phyloP scores from a whole-genome alignment of 2,113 vertebrate species.

The Aspidoscelis tigris region DNA sequence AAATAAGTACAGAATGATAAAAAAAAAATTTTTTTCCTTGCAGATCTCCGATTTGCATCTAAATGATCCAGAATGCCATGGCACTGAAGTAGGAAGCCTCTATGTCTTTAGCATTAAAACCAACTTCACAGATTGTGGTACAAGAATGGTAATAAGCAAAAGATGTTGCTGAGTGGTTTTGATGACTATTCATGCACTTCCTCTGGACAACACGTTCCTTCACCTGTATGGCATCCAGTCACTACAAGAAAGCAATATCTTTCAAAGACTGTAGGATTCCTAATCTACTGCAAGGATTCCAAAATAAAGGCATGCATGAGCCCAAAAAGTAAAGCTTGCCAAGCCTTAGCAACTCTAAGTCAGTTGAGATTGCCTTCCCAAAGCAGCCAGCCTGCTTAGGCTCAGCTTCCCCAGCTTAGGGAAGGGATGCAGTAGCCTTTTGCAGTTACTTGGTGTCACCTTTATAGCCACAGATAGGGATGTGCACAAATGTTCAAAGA shows the following conservation, averaged over 20 bases:
- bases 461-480: no score
- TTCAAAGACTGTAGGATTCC: slow-evolving; percentile 12
- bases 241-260: neutral
- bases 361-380: no score
- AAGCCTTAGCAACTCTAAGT: no score
- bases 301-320: no score
- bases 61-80: slow-evolving; percentile 71
- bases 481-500: no score
- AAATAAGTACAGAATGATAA: no score
- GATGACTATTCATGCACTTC: neutral
- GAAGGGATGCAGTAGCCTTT: no score
- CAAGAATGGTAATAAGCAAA: slow-evolving; percentile 57
- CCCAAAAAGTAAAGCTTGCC: no score
- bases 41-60: slow-evolving; percentile 81
- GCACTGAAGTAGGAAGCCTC: slow-evolving; percentile 67
- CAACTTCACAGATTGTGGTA: slow-evolving; percentile 76
- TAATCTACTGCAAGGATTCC: no score
- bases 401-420: no score
- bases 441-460: no score
- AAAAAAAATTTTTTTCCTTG: slow-evolving; percentile 23
- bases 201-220: slow-evolving; percentile 18
- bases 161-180: rapidly evolving
- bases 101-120: slow-evolving; percentile 79
- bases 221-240: slow-evolving; percentile 38
- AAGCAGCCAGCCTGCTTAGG: no score